phyloP scores from a whole-genome alignment of 2,888 invertebrate genomes.

The Leptopterna dolabrata region DNA sequence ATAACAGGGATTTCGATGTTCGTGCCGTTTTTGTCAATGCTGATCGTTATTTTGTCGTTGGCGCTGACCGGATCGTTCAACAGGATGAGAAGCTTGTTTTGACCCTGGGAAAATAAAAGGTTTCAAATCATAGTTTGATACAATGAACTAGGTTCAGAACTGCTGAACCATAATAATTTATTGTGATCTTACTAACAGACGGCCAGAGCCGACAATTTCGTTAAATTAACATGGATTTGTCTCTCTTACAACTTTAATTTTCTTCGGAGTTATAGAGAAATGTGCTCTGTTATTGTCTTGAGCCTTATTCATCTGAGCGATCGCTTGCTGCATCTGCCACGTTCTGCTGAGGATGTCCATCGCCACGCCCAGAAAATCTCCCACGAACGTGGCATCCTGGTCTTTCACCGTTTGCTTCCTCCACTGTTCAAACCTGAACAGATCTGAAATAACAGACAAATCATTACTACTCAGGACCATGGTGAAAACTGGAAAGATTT shows the following conservation, averaged over 20 bases:
- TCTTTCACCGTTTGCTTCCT: constrained; percentile 80
- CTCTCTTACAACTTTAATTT: constrained; percentile 76
- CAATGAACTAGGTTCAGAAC: not conserved
- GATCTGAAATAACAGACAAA: constrained; percentile 68
- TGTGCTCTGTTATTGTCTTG: constrained; percentile 74
- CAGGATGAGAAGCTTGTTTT: constrained; percentile 83
- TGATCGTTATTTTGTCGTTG: constrained; percentile 81
- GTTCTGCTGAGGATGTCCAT: constrained; percentile 78
- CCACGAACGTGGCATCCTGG: constrained; percentile 86
- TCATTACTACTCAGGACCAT: no score
- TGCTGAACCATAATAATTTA: not conserved
- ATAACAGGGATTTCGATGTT: constrained; percentile 79
- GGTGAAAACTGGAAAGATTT: not conserved
- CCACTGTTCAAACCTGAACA: constrained; percentile 83
- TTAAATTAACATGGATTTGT: not conserved
- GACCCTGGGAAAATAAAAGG: constrained; percentile 72
- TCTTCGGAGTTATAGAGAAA: constrained; percentile 80
- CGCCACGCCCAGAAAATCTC: constrained; percentile 84
- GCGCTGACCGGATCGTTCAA: constrained; percentile 81
- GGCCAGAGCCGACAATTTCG: not conserved
- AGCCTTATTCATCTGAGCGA: constrained; percentile 69
- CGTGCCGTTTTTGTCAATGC: constrained; percentile 84
- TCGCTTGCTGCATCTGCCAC: constrained; percentile 68
- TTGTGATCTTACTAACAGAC: no score
- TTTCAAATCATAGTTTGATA: not conserved